These are phyloP conservation scores for Sacculina carcini DNA, from an alignment of 2,888 invertebrate species.

Conservation along the genomic window DNA sequence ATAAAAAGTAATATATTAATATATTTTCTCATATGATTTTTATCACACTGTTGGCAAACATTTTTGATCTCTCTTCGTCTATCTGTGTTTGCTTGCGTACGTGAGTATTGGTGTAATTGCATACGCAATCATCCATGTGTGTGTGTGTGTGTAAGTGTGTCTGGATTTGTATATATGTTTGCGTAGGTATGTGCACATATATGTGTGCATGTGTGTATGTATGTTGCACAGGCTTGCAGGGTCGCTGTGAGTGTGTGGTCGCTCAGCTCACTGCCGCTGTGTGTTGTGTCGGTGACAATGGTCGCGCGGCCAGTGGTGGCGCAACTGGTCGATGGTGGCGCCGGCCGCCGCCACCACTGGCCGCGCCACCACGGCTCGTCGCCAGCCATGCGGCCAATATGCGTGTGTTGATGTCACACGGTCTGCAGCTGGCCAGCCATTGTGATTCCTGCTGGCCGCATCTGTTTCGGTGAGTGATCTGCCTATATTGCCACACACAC, in stretches of 20 bases:
- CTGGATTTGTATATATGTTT: no score
- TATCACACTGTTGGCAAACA: no score
- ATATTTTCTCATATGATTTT: no score
- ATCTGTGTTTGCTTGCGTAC: no score
- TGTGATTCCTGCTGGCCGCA: slow-evolving; percentile 87
- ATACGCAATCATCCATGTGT: no score
- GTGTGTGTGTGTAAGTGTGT: no score
- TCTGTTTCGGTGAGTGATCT: slow-evolving; percentile 39
- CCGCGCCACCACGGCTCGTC: slow-evolving; percentile 29
- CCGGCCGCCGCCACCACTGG: slow-evolving; percentile 12
- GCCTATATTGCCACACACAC: no score
- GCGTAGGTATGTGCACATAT: no score
- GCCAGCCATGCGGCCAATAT: slow-evolving; percentile 74
- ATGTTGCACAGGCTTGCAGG: slow-evolving; percentile 37
- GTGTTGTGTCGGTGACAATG: slow-evolving; percentile 23
- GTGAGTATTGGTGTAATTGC: no score
- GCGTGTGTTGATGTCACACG: slow-evolving; percentile 63
- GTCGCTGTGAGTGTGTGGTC: slow-evolving; percentile 68
- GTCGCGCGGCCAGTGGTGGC: slow-evolving; percentile 22
- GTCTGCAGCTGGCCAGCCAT: slow-evolving; percentile 70
- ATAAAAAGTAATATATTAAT: no score
- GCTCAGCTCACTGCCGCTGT: slow-evolving; percentile 61
- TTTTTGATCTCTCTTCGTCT: no score
- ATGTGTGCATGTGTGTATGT: neutral
- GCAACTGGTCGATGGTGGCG: slow-evolving; percentile 17